Base-by-base conservation (phyloP, 2,888 invertebrate species). In the Sylvicola cinctus region DNA sequence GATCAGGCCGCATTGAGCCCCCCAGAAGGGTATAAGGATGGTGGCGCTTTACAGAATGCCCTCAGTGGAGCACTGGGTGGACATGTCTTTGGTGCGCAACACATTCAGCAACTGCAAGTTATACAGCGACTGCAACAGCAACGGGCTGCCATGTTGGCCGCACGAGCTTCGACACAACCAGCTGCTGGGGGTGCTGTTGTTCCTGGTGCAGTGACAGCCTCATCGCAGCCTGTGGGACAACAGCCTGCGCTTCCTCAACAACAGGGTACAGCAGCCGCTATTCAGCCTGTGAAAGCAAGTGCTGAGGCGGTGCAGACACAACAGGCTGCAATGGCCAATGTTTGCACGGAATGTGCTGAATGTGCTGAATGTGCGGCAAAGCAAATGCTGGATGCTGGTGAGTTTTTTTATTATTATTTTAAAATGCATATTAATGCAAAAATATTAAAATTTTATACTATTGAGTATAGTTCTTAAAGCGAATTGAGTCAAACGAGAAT, bases 1-100 rank as follows among this genome's bases (percentile, higher is more conserved):
- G 80, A 80, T 52, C 72, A 78, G 40, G 81, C 84, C 29, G 85
- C 87, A 4, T 66, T 87, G 38, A 85, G 84, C 52, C 87, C 87
- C 16, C 87, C 87, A 10, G 87, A 87, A 52, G 87, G 85, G 8
- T 87, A 87, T 61, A 87, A 87, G 58, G 87, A 87, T 51, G 67
- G 77, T 64, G 78, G 79, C 43, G 54, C 67, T 39, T 63, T 71
- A 44, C 67, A 69, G 46, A 63, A 65, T 35, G 65, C 68, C 36
- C 58, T 69, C 2, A 68, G 68, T 5, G 58, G 57, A 23, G 68
- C 68, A 44, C 61, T 70, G 29, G 66, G 68, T 41, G 66, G 65
- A 43, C 69, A 70, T 40, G 69, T 70, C 42, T 70, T 70, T 52
- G 66, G 73, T 32, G 73, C 74, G 31, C 68, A 69, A 50, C 70